phyloP scores from a whole-genome alignment of 2,113 vertebrate species.

The Triplophysa tibetana region DNA sequence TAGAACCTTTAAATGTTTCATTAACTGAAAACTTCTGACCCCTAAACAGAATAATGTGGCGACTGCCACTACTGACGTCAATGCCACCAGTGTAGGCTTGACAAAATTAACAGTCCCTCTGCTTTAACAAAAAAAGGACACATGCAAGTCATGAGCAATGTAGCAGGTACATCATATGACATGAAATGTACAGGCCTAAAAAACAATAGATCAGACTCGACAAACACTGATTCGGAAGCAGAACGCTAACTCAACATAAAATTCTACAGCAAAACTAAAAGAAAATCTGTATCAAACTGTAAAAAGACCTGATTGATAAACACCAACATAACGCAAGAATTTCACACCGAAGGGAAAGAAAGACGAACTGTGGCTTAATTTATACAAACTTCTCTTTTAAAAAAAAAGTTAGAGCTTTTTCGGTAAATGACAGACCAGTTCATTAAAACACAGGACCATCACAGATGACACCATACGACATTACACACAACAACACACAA shows the following conservation, averaged over 20 bases:
- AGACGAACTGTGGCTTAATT: slow-evolving; percentile 4
- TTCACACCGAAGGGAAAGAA: slow-evolving; percentile 3
- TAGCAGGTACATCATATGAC: slow-evolving; percentile 9
- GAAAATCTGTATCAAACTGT: background rate
- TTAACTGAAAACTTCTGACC: slow-evolving; percentile 12
- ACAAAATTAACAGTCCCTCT: slow-evolving; percentile 62
- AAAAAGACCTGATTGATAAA: background rate
- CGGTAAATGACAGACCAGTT: background rate
- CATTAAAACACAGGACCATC: background rate
- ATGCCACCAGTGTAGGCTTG: slow-evolving; percentile 38
- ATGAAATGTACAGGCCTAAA: slow-evolving; percentile 30
- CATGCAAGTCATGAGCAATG: background rate
- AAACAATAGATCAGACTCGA: background rate
- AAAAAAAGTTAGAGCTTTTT: background rate
- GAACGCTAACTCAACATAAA: background rate
- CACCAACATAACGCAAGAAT: background rate
- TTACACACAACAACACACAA: slow-evolving; percentile 4
- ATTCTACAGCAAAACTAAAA: background rate
- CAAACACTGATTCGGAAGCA: background rate
- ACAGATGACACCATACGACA: background rate
- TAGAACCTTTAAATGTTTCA: slow-evolving; percentile 18
- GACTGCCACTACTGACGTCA: background rate
- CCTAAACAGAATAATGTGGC: background rate
- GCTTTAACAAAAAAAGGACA: slow-evolving; percentile 11
- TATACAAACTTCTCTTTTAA: background rate